Conservation (phyloP, 2,797 vertebrate genomes). For the Danio albolineatus region DNA sequence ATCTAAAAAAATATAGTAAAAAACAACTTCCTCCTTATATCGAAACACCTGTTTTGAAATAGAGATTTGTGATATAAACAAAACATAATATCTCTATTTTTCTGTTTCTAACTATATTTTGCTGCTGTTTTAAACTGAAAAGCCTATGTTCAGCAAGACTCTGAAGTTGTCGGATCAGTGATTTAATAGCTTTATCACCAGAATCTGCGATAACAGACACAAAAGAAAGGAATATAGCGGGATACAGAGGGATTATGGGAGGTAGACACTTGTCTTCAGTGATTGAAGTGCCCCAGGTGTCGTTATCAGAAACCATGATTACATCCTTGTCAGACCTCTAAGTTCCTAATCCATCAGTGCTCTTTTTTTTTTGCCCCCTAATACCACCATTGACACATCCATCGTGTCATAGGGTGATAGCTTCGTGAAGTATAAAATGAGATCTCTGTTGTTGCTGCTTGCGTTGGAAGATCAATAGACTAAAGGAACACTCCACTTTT, state of each 20-base stretch:
- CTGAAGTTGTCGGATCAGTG: slow-evolving; percentile 7
- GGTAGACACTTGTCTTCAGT: slow-evolving; percentile 3
- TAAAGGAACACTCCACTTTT: not conserved
- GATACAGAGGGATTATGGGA: not conserved
- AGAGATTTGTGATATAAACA: no score
- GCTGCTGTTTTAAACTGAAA: not conserved
- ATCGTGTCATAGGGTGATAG: not conserved
- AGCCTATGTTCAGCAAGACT: not conserved
- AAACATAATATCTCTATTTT: no score
- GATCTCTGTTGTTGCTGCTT: not conserved
- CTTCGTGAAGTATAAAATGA: slow-evolving; percentile 4
- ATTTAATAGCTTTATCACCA: not conserved
- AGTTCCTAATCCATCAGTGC: slow-evolving; percentile 40
- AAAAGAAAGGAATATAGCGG: not conserved
- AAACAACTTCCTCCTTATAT: no score
- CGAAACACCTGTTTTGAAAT: no score
- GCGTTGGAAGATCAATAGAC: not conserved
- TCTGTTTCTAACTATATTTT: no score
- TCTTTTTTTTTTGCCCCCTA: not conserved
- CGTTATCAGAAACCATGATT: slow-evolving; percentile 41
- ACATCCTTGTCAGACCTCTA: slow-evolving; percentile 27
- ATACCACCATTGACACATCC: slow-evolving; percentile 17
- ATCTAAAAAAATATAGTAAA: no score
- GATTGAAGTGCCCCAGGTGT: slow-evolving; percentile 33
- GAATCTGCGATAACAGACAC: not conserved